Base-by-base conservation (phyloP, 2,113 vertebrate species). In the Burhinus oedicnemus region DNA sequence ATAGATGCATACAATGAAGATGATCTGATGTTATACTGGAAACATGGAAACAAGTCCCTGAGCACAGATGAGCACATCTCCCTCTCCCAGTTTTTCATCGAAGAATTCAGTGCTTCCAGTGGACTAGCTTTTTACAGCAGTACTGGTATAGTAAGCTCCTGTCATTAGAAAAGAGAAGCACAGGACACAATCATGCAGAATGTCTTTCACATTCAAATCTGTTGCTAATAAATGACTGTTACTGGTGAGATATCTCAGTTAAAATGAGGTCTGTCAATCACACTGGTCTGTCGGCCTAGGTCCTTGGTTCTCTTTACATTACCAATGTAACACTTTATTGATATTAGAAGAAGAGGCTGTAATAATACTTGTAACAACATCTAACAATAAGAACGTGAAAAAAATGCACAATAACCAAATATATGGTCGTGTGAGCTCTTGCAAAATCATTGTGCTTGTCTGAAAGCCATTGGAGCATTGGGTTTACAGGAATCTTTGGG, bases 21-120 rank as follows among this genome's bases (percentile, higher is more conserved):
- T 36, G 99, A 99, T 96, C 97, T 99, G 80, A 99, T 99, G 99
- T 93, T 99, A 4, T 99, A 99, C 97, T 99, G 99, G 99, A 99
- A 99, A 97, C 98, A 98, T 3, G 99, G 99, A 38, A 99, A 99
- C 77, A 98, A 99, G 82, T 99, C 99, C 52, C 96, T 99, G 62
- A 98, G 98, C 94, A 99, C 98, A 6, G 98, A 98, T 55, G 99
- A 99, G 13, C 98, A 99, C 86, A 99, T 99, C 52, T 98, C 99
- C 71, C 95, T 99, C 89, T 99, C 99, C 70, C 99, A 99, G 97
- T 99, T 99, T 97, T 99, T 99, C 97, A 98, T 99, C 2, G 98
- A 99, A 91, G 98, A 99, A 88, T 99, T 99, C 89, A 99, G 99
- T 68, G 98, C 99, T 66, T 99, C 99, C 88, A 99, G 98, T 64